Conservation (phyloP, 1,140 invertebrate species). For the Portunus trituberculatus region DNA sequence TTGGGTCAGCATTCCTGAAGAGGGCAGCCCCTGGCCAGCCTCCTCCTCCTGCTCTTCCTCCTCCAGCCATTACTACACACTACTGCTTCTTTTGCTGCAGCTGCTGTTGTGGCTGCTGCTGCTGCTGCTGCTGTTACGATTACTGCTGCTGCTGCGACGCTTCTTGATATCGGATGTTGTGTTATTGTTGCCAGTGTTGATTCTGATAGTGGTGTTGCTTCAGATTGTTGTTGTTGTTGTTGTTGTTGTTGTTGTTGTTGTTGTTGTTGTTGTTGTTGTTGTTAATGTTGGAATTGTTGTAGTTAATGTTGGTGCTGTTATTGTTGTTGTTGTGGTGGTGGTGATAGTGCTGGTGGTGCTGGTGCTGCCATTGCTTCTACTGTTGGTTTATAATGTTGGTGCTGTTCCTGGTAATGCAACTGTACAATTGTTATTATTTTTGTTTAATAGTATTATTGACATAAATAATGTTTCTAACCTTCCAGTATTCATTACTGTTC, state of each 20-base stretch:
- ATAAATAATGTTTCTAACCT: background rate
- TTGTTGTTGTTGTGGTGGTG: background rate
- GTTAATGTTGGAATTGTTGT: too few relatives aligned
- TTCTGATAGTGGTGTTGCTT: too few relatives aligned
- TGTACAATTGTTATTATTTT: background rate
- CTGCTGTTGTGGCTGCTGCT: background rate
- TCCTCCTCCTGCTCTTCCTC: background rate
- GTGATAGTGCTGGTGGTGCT: background rate
- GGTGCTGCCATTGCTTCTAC: background rate
- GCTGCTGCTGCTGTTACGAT: background rate
- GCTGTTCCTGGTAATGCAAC: background rate
- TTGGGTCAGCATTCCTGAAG: slow-evolving; percentile 61
- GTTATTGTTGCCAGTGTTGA: too few relatives aligned
- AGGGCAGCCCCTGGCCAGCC: background rate
- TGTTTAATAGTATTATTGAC: background rate
- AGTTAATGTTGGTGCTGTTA: too few relatives aligned
- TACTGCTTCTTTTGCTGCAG: background rate
- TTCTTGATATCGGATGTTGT: background rate
- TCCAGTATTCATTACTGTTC: background rate
- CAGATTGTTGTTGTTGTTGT: too few relatives aligned
- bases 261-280: too few relatives aligned
- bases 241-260: too few relatives aligned
- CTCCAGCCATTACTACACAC: background rate
- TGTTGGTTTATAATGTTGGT: background rate
- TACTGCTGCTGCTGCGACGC: background rate